Conservation (phyloP, 1,140 invertebrate genomes). For the Euwallacea fornicatus region DNA sequence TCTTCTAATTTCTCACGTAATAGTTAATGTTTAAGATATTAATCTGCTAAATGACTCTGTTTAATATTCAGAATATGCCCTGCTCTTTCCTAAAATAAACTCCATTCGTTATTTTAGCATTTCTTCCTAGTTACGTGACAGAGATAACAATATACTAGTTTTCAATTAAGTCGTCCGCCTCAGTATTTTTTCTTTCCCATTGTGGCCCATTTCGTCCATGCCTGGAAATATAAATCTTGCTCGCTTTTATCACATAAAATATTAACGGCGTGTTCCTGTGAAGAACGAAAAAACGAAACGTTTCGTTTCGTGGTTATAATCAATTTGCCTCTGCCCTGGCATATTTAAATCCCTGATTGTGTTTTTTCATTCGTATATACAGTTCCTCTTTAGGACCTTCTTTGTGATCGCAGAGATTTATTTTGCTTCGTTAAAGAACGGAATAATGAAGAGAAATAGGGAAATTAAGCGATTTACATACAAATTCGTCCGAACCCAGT, state of each 20-base stretch:
- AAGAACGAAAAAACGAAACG: slow-evolving; percentile 14
- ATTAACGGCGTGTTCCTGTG: slow-evolving; percentile 26
- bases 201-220: slow-evolving; percentile 15
- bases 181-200: slow-evolving; percentile 21
- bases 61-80: slow-evolving; percentile 10
- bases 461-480: background rate
- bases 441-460: background rate
- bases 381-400: slow-evolving; percentile 5
- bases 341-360: slow-evolving; percentile 32
- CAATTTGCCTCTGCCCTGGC: slow-evolving; percentile 18
- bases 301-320: slow-evolving; percentile 25
- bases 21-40: no score
- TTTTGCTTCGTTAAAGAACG: background rate
- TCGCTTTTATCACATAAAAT: slow-evolving; percentile 29
- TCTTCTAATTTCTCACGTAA: no score
- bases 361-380: background rate
- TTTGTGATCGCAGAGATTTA: slow-evolving; percentile 5
- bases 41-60: background rate
- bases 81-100: slow-evolving; percentile 6
- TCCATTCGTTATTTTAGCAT: slow-evolving; percentile 29
- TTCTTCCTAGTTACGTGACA: slow-evolving; percentile 23
- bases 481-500: background rate
- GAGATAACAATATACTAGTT: slow-evolving; percentile 27
- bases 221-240: slow-evolving; percentile 20
- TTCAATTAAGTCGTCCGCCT: slow-evolving; percentile 30